Conservation (phyloP, 2,113 vertebrate species). For the Myotis yumanensis region DNA sequence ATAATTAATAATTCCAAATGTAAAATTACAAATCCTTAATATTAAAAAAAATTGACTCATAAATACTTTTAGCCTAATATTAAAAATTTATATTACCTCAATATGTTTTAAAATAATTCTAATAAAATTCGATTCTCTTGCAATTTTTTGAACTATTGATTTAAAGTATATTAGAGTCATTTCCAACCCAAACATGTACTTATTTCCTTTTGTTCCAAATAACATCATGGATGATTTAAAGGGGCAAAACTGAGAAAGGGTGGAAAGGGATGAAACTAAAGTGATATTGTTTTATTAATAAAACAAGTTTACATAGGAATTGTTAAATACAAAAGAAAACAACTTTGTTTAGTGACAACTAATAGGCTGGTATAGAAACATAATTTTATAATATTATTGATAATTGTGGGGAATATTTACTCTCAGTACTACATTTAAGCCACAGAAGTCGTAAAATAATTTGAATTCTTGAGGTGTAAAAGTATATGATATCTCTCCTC, state of each 20-base stretch:
- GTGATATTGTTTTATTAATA: not conserved
- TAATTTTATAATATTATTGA: not conserved
- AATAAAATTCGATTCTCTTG: not conserved
- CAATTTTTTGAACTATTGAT: not conserved
- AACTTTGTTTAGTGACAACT: not conserved
- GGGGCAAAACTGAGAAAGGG: not conserved
- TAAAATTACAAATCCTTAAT: not conserved
- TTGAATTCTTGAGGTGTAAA: not conserved
- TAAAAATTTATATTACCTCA: not conserved
- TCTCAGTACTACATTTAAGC: not conserved
- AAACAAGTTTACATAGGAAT: not conserved
- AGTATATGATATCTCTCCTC: not conserved
- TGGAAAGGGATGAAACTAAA: conserved; percentile 10
- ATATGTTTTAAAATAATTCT: not conserved
- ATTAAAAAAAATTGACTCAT: not conserved
- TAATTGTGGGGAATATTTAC: not conserved
- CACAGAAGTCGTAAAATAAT: not conserved
- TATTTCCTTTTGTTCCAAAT: conserved; percentile 22
- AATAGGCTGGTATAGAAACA: not conserved
- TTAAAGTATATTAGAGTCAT: not conserved
- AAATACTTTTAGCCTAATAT: not conserved
- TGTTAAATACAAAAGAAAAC: conserved; percentile 4
- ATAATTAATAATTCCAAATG: conserved; percentile 7
- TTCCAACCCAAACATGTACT: conserved; percentile 9
- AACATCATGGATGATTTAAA: conserved; percentile 41